Conservation (phyloP, 2,888 invertebrate genomes). For the Portevinia maculata region DNA sequence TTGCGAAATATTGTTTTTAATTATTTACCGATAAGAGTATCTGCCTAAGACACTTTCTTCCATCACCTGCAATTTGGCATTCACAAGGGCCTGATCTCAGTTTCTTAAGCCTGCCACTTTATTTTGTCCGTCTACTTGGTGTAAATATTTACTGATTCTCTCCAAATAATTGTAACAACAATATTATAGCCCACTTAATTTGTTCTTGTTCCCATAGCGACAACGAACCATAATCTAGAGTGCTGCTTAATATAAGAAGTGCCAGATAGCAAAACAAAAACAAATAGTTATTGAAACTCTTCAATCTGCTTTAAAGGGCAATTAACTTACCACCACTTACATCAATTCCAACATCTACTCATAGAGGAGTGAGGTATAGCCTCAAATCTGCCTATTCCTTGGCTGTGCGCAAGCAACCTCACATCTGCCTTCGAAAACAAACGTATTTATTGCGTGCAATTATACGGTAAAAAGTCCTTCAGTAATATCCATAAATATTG, state of each 20-base stretch:
- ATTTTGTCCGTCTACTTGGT: too few species aligned
- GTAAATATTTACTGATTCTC: too few species aligned
- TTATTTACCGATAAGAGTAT: too few species aligned
- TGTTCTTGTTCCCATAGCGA: neutral
- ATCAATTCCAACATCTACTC: constrained; percentile 41
- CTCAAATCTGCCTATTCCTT: neutral
- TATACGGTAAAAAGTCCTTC: constrained; percentile 64
- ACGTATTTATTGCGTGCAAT: constrained; percentile 51
- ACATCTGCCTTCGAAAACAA: constrained; percentile 14
- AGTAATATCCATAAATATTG: constrained; percentile 69
- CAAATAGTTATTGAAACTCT: constrained; percentile 48
- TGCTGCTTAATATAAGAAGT: neutral
- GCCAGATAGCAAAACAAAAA: neutral
- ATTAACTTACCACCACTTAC: constrained; percentile 59
- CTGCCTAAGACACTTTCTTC: too few species aligned
- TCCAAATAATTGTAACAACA: too few species aligned
- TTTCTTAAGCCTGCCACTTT: too few species aligned
- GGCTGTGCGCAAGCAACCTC: neutral
- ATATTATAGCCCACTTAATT: too few species aligned
- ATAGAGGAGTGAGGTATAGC: neutral
- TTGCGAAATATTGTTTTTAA: too few species aligned
- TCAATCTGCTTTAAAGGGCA: constrained; percentile 44
- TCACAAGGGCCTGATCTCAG: too few species aligned
- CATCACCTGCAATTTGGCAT: too few species aligned
- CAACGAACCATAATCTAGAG: neutral